A percentile compares a stretch with the other conserved stretches of the same genome.
phyloP scores from a whole-genome alignment of 2,113 vertebrate genomes.

The Delphinapterus leucas region DNA sequence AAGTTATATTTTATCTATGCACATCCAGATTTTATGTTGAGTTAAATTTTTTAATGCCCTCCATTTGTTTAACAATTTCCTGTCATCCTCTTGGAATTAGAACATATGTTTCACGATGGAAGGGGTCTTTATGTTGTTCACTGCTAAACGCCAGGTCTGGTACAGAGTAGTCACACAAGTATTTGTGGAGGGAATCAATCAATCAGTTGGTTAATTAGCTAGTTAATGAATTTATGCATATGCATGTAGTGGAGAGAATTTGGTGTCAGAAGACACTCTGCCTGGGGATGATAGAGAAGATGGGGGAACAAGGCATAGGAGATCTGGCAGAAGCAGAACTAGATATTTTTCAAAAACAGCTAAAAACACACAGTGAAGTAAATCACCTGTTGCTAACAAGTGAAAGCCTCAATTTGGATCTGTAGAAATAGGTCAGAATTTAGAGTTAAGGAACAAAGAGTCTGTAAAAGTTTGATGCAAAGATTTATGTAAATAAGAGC shows the following conservation, averaged over 20 bases:
- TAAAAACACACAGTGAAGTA: not conserved
- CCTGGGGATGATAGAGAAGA: not conserved
- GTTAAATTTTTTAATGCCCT: not conserved
- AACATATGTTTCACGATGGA: not conserved
- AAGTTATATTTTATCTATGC: not conserved
- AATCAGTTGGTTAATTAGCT: not conserved
- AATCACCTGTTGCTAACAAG: not conserved
- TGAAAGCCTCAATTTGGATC: not conserved
- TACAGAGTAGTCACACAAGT: not conserved
- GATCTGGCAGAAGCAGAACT: not conserved
- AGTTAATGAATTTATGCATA: not conserved
- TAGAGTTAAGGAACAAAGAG: not conserved
- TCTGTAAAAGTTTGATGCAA: not conserved
- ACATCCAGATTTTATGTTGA: not conserved
- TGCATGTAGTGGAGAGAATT: not conserved
- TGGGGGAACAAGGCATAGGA: not conserved
- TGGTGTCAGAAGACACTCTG: not conserved
- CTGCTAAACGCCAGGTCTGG: not conserved
- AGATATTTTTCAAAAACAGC: not conserved
- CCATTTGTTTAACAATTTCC: not conserved
- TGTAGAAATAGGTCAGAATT: not conserved
- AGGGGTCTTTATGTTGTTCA: not conserved
- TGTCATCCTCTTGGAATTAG: not conserved
- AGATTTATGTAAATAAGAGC: not conserved
- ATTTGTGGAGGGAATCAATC: not conserved